Percentiles rank a stretch among this genome's conserved stretches.
Conservation (phyloP, 2,113 vertebrate genomes). For the Leptobrachium leishanense region DNA sequence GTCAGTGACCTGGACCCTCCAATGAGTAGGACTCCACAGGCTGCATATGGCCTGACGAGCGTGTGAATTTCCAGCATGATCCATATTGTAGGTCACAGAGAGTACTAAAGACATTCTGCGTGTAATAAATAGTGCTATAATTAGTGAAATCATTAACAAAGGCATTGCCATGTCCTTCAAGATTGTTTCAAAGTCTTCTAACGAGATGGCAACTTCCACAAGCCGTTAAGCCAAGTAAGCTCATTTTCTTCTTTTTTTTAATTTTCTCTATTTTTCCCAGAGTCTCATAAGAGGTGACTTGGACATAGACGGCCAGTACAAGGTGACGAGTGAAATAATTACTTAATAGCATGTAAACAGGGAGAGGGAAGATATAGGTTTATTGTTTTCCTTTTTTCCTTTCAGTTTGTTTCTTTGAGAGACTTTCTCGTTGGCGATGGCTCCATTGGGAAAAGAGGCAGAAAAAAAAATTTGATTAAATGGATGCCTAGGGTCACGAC, state of each 20-base stretch:
- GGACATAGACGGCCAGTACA: slow-evolving; percentile 69
- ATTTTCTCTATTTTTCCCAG: no score
- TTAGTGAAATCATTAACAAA: slow-evolving; percentile 74
- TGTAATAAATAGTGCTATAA: slow-evolving; percentile 74
- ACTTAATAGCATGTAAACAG: slow-evolving; percentile 82
- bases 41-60: no score
- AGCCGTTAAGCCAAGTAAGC: slow-evolving; percentile 72
- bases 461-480: slow-evolving; percentile 85
- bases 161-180: slow-evolving; percentile 62
- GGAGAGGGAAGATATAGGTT: slow-evolving; percentile 69
- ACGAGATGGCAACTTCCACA: slow-evolving; percentile 65
- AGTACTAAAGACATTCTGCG: slow-evolving; percentile 49
- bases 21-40: no score
- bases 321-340: slow-evolving; percentile 78
- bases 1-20: no score
- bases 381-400: slow-evolving; percentile 53
- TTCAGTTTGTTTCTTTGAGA: slow-evolving; percentile 65
- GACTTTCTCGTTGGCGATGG: slow-evolving; percentile 71
- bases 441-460: slow-evolving; percentile 77
- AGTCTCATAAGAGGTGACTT: slow-evolving; percentile 72
- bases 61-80: background rate
- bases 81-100: background rate
- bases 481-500: slow-evolving; percentile 80
- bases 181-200: slow-evolving; percentile 74
- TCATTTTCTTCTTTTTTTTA: slow-evolving; percentile 58